phyloP scores from a whole-genome alignment of 2,888 invertebrate genomes.

The Leptinotarsa rubiginosa region DNA sequence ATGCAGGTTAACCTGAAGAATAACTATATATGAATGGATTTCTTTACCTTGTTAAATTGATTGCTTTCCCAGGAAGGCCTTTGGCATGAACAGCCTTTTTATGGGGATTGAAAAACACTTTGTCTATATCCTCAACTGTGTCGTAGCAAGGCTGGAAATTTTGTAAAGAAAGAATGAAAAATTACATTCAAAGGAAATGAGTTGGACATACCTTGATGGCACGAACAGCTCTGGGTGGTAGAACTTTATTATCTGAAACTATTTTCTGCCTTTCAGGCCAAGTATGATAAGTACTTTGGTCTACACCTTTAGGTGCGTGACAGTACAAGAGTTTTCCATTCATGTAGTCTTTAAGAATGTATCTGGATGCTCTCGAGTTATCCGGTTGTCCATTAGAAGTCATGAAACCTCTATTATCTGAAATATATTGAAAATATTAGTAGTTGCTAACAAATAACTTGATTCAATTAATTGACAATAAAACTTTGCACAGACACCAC shows the following conservation, averaged over 20 bases:
- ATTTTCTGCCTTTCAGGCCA: conserved; percentile 68
- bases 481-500: too few species aligned
- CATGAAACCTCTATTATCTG: conserved; percentile 96
- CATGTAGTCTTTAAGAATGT: conserved; percentile 92
- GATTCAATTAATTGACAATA: too few species aligned
- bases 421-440: conserved; percentile 42
- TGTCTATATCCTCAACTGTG: conserved; percentile 73
- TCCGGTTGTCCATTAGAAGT: conserved; percentile 96
- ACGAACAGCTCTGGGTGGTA: conserved; percentile 70
- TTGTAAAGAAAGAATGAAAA: conserved; percentile 24
- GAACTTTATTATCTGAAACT: conserved; percentile 62
- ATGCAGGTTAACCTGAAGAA: too few species aligned
- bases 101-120: conserved; percentile 70
- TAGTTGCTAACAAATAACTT: conserved; percentile 5
- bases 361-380: conserved; percentile 88
- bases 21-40: not conserved
- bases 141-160: conserved; percentile 53
- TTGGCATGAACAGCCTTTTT: conserved; percentile 61
- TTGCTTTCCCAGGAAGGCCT: conserved; percentile 49
- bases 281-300: conserved; percentile 73
- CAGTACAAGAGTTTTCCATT: conserved; percentile 88
- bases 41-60: conserved; percentile 22
- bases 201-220: conserved; percentile 68
- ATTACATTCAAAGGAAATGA: not conserved
- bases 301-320: conserved; percentile 80